phyloP scores from a whole-genome alignment of 2,888 invertebrate species.

The Tetheella fluctuosa region DNA sequence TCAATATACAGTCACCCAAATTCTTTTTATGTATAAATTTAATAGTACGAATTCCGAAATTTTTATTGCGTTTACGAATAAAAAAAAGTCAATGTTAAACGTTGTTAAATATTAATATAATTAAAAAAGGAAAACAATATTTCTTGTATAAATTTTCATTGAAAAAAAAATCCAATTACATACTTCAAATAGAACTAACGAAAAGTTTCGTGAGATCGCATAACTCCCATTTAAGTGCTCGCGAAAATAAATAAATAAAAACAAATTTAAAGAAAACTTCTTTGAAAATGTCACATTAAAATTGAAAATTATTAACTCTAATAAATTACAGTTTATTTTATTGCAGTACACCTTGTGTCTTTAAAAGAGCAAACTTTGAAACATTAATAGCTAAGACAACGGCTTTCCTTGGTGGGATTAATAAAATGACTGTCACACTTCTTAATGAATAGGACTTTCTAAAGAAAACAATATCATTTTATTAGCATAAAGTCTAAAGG shows the following conservation, averaged over 20 bases:
- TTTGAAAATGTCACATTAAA: constrained; percentile 61
- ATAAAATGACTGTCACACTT: constrained; percentile 79
- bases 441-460: constrained; percentile 83
- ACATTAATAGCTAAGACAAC: constrained; percentile 73
- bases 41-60: too few relatives aligned
- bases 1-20: too few relatives aligned
- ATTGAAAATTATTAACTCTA: constrained; percentile 69
- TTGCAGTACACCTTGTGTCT: constrained; percentile 73
- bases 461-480: constrained; percentile 84
- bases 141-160: too few relatives aligned
- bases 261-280: constrained; percentile 30
- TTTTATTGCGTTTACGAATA: too few relatives aligned
- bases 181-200: constrained; percentile 23
- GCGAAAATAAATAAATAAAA: constrained; percentile 43
- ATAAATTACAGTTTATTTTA: constrained; percentile 76
- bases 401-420: constrained; percentile 74
- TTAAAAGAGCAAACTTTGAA: constrained; percentile 68
- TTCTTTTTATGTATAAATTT: too few relatives aligned
- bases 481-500: constrained; percentile 71
- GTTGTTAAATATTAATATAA: too few relatives aligned
- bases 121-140: too few relatives aligned
- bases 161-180: constrained; percentile 21
- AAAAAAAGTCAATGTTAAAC: too few relatives aligned
- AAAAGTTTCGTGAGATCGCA: constrained; percentile 27
- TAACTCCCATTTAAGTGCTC: constrained; percentile 52